Evolutionary conservation across 2,113 vertebrate genomes (phyloP).

Genomic region (Muscicapa adusta): DNA sequence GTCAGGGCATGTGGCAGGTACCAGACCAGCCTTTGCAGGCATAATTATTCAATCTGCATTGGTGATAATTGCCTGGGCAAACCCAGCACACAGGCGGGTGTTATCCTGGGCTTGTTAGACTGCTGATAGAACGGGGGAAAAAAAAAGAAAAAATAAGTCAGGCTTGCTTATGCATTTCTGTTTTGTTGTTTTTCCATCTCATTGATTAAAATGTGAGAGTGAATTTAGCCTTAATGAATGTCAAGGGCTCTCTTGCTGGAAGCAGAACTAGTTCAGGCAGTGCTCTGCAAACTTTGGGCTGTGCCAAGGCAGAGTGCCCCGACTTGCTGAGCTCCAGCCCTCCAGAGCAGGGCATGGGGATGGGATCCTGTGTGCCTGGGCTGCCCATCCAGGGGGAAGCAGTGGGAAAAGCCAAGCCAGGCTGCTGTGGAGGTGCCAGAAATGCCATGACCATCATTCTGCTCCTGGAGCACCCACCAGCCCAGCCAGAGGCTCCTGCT

Average conservation of each 20-base stretch:
- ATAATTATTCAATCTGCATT: neutral
- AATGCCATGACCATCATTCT: accelerated
- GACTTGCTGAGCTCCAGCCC: neutral
- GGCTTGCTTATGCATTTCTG: constrained; percentile 19
- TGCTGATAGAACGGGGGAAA: neutral
- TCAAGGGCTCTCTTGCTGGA: constrained; percentile 11
- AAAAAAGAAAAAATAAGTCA: neutral
- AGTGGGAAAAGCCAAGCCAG: neutral
- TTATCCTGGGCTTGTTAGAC: neutral
- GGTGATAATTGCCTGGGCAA: constrained; percentile 31
- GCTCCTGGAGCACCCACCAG: accelerated
- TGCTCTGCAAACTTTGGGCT: neutral
- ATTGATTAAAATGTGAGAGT: constrained; percentile 57
- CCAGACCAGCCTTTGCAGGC: constrained; percentile 3
- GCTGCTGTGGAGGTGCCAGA: neutral
- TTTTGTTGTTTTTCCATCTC: constrained; percentile 24
- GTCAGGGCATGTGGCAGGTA: constrained; percentile 30
- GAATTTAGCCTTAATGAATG: constrained; percentile 22
- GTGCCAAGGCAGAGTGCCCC: neutral
- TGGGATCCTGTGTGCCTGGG: accelerated
- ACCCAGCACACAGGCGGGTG: neutral
- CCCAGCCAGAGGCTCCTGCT: neutral
- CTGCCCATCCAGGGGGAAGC: accelerated
- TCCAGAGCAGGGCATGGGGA: accelerated
- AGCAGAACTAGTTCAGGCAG: neutral